A percentile compares a stretch with the other conserved stretches of the same genome.
These are phyloP conservation scores for Drosophila kurseongensis DNA, from an alignment of 1,140 invertebrate genomes.

Conservation along the genomic window DNA sequence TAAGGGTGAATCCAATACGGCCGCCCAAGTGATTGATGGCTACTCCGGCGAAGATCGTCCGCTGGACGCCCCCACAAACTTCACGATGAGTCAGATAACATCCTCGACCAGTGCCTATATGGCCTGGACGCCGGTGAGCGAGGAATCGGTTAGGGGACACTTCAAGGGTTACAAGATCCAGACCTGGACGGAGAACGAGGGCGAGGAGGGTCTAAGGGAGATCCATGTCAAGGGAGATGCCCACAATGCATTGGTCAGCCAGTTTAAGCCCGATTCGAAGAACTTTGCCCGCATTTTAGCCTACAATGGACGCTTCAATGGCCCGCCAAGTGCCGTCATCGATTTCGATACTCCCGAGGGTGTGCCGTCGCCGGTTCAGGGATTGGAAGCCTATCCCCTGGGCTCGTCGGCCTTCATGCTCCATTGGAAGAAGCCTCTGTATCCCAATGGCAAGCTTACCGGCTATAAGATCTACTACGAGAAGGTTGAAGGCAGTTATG, in stretches of 20 bases:
- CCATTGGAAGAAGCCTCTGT: slow-evolving; percentile 95
- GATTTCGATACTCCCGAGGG: slow-evolving; percentile 96
- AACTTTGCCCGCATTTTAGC: slow-evolving; percentile 96
- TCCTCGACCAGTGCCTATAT: slow-evolving; percentile 91
- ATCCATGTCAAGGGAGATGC: slow-evolving; percentile 91
- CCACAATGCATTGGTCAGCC: slow-evolving; percentile 89
- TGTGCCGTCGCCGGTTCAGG: slow-evolving; percentile 94
- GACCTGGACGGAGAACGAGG: slow-evolving; percentile 95
- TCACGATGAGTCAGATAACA: slow-evolving; percentile 90
- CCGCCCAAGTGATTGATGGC: slow-evolving; percentile 92
- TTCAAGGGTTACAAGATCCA: slow-evolving; percentile 98
- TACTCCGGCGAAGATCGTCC: slow-evolving; percentile 98
- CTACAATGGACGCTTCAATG: slow-evolving; percentile 96
- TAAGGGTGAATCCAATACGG: slow-evolving; percentile 93
- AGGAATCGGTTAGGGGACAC: slow-evolving; percentile 93
- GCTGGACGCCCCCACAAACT: slow-evolving; percentile 92
- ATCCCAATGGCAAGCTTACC: slow-evolving; percentile 96
- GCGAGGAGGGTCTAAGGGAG: slow-evolving; percentile 90
- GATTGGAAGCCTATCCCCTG: slow-evolving; percentile 92
- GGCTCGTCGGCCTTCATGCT: slow-evolving; percentile 95
- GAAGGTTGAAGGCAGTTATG: slow-evolving; percentile 89
- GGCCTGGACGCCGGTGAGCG: slow-evolving; percentile 92
- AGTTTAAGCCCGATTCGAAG: slow-evolving; percentile 94
- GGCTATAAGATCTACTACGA: slow-evolving; percentile 97
- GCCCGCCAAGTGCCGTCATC: slow-evolving; percentile 93